Evolutionary conservation across 2,113 vertebrate species (phyloP), one percentile per base, ranked within the genome.

Genomic region (Acanthochromis polyacanthus): DNA sequence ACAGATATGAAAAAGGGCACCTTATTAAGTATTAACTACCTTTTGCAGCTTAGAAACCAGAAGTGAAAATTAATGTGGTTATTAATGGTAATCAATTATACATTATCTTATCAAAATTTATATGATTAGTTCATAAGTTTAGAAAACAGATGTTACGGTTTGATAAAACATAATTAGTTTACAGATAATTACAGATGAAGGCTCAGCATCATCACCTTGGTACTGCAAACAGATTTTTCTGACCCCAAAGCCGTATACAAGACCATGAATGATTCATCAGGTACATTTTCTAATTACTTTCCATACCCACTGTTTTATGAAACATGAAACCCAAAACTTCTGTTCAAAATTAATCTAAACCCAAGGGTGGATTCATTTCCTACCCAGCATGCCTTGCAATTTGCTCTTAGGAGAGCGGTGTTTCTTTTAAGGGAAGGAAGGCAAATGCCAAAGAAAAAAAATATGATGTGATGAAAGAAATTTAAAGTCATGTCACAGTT

Each of bases 181-280:
- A n/a, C n/a, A n/a, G n/a, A n/a, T n/a, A n/a, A n/a, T n/a, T 50
- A 20, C 14, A 12, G 16, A 52, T 20, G 15, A 50, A 57, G 30
- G 7, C 60, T 78, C 36, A 32, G 23, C 30, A 36, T 40, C 46
- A 57, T 60, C 58, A 69, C 59, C 52, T 75, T 80, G 63, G 64
- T 40, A 59, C 46, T 69, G 52, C 46, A 65, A 59, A 43, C 17
- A 62, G 40, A 15, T 43, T 43, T 50, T 9, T 40, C 30, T 30
- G 17, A 51, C 52, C n/a, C 53, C 45, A 72, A 68, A 75, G 52
- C 45, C 28, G 11, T 19, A 38, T 58, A 17, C 57, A 65, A 60
- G 32, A 59, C 19, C 59, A 69, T 89, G 55, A 78, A 87, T 86
- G 43, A 85, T 88, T 75, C 12, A 86, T 73, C 19, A 65, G 55